Evolutionary conservation across 2,888 invertebrate species (phyloP), one percentile per base, ranked within the genome.

Genomic region (Caenorhabditis wallacei): DNA sequence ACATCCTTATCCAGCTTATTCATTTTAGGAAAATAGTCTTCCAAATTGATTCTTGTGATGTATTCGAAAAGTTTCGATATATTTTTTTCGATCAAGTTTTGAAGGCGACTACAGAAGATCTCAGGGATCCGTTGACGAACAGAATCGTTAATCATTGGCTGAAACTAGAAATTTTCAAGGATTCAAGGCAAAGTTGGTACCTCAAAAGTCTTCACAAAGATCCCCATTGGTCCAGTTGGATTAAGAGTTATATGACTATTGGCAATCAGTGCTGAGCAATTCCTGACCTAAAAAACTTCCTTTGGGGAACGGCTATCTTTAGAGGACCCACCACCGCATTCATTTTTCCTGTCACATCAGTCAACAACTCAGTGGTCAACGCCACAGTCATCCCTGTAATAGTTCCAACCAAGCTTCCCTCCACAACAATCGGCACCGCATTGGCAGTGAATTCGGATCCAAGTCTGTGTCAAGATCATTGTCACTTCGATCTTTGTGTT

Each of bases 171-270:
- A 10, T 20, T 37, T 43, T 10, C 16, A 40, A 40, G 13, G 13
- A 2, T 16, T 13, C 7, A 43, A 11, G 13, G 13, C 13, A 48
- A 16, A 18, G 16, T 8, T 10, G 2, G 46, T 8, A 88, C 90
- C 84, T 91, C 91, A 54, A 91, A 89, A n/a, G 88, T 84, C 68
- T 91, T 91, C 35, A 91, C 84, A 48, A 91, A 79, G 1, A 90
- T 82, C 8, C 88, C 85, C 59, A 91, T 85, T 3, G 90, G 89
- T 22, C 91, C 91, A 20, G 87, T 86, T 16, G 91, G 90, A 22
- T 88, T 80, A 8, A 91, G 70, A 35, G 80, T 87, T 74, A 91
- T 89, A 40, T 90, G 89, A 57, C 88, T 88, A n/a, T 86, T 82
- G 22, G 57, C 64, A 30, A 91, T 88, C 16, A 88, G 64, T 10